Conservation (phyloP, 1,140 invertebrate species). For the Nasonia vitripennis region DNA sequence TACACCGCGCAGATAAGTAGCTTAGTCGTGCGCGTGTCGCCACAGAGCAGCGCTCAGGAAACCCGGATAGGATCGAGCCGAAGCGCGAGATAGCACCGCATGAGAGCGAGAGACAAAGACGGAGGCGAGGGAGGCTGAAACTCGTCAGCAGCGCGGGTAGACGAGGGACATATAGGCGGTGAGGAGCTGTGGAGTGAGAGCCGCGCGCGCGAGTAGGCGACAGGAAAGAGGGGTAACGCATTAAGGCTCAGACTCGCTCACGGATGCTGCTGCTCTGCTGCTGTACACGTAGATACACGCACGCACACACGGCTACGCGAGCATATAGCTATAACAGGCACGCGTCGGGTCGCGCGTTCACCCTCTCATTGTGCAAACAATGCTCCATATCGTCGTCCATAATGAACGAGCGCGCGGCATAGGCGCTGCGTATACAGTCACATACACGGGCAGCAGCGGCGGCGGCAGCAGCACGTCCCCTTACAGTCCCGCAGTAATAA, state of each 20-base stretch:
- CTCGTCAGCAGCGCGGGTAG: constrained; percentile 55
- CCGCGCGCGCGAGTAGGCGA: constrained; percentile 47
- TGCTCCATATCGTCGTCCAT: constrained; percentile 73
- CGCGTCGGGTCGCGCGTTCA: constrained; percentile 63
- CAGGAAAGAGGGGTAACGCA: constrained; percentile 59
- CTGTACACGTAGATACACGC: constrained; percentile 37
- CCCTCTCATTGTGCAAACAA: constrained; percentile 74
- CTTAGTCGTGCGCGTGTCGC: constrained; percentile 62
- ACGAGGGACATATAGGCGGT: constrained; percentile 55
- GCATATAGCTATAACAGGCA: constrained; percentile 51
- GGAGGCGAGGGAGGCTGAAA: constrained; percentile 59
- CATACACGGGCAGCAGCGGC: neutral
- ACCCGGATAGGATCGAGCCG: neutral
- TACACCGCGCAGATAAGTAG: constrained; percentile 61
- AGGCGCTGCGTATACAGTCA: constrained; percentile 61
- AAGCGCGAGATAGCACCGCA: neutral
- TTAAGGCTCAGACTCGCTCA: constrained; percentile 56
- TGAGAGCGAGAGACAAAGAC: neutral
- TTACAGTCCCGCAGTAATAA: constrained; percentile 70
- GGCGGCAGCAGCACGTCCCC: neutral
- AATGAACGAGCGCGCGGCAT: constrained; percentile 69
- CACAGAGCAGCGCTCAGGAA: constrained; percentile 52
- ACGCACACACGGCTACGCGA: constrained; percentile 52
- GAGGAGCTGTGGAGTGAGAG: constrained; percentile 23
- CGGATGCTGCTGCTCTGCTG: neutral